phyloP scores from a whole-genome alignment of 2,113 vertebrate species.

The Aspiorhynchus laticeps region DNA sequence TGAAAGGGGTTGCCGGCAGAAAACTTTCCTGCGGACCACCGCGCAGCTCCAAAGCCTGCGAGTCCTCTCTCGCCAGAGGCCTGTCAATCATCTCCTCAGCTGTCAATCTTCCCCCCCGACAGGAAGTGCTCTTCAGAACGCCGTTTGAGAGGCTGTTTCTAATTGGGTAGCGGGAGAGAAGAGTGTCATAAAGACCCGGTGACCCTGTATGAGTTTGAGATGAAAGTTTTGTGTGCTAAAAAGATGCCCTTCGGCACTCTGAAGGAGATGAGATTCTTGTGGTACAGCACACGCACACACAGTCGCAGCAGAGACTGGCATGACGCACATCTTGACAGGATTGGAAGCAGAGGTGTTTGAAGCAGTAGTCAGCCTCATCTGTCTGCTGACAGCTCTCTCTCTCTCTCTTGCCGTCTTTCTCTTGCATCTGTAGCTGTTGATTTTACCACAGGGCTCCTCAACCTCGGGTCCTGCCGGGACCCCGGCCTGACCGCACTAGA shows the following conservation, averaged over 20 bases:
- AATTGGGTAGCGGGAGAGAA: constrained; percentile 43
- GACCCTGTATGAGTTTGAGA: constrained; percentile 43
- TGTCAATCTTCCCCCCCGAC: constrained; percentile 48
- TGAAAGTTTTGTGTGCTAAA: constrained; percentile 49
- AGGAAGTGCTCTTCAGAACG: constrained; percentile 53
- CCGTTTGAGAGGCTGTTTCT: constrained; percentile 43
- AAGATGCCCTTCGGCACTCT: constrained; percentile 62
- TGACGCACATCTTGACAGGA: constrained; percentile 67
- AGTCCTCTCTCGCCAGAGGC: constrained; percentile 45
- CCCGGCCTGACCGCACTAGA: constrained; percentile 67
- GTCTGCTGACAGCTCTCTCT: constrained; percentile 27
- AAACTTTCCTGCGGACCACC: constrained; percentile 41
- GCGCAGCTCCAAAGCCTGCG: constrained; percentile 33
- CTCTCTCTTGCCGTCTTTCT: constrained; percentile 33
- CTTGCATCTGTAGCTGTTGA: constrained; percentile 68
- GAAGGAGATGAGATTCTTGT: constrained; percentile 60
- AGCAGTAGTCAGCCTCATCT: constrained; percentile 49
- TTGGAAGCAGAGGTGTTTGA: constrained; percentile 60
- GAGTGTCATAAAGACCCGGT: constrained; percentile 37
- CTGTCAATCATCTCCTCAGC: constrained; percentile 45
- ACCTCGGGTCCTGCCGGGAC: constrained; percentile 64
- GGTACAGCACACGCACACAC: constrained; percentile 54
- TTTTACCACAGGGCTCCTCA: constrained; percentile 68
- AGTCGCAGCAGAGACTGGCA: constrained; percentile 62
- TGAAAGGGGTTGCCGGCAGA: constrained; percentile 26